These are phyloP conservation scores for Hofmannophila pseudospretella DNA, from an alignment of 2,888 invertebrate genomes.

Conservation along the genomic window DNA sequence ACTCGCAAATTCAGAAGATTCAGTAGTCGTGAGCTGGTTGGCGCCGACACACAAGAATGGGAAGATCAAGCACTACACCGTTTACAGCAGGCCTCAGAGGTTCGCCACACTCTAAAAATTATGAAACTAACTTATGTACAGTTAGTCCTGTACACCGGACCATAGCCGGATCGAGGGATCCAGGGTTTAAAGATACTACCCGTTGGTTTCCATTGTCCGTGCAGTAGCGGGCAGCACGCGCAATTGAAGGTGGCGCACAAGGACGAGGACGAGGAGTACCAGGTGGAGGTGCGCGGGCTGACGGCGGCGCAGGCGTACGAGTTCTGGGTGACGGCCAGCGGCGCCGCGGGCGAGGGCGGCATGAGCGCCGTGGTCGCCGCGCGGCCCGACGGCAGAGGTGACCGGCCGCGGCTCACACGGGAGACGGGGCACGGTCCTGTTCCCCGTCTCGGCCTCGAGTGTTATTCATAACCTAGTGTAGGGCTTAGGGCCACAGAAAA, in stretches of 20 bases:
- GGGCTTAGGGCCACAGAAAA: too few relatives aligned
- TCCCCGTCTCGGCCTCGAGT: too few relatives aligned
- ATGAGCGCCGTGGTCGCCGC: constrained; percentile 86
- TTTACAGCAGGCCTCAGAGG: constrained; percentile 83
- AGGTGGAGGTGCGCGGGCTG: constrained; percentile 82
- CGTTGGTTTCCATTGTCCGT: too few relatives aligned
- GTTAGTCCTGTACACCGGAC: too few relatives aligned
- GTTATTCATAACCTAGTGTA: too few relatives aligned
- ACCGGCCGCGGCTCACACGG: too few relatives aligned
- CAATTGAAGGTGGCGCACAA: constrained; percentile 45
- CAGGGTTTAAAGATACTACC: too few relatives aligned
- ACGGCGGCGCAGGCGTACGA: constrained; percentile 86
- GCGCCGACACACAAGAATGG: constrained; percentile 90
- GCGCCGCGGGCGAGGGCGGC: constrained; percentile 81
- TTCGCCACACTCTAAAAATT: constrained; percentile 6
- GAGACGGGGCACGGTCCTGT: too few relatives aligned
- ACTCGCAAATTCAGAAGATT: constrained; percentile 86
- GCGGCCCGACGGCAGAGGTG: constrained; percentile 84
- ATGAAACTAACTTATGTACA: too few relatives aligned
- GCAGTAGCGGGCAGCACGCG: constrained; percentile 60
- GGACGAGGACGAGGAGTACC: constrained; percentile 45
- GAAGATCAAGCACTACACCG: constrained; percentile 87
- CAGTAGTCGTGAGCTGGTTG: constrained; percentile 90
- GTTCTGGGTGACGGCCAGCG: constrained; percentile 92
- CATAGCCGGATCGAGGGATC: too few relatives aligned